Evolutionary conservation across 2,113 vertebrate genomes (phyloP).

Genomic region (Scomber japonicus): DNA sequence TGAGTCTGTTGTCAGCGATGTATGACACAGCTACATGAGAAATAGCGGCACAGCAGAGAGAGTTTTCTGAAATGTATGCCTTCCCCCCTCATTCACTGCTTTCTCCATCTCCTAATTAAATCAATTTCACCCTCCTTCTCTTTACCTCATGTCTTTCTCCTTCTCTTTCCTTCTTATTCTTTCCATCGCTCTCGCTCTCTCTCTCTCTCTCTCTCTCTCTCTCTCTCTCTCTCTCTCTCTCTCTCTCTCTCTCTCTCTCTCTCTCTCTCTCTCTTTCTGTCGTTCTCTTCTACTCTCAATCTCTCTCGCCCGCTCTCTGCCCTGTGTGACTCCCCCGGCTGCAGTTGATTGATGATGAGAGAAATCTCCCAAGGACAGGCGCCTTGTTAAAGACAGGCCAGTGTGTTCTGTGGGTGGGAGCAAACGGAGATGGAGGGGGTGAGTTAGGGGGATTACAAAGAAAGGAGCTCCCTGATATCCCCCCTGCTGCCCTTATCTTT

Average conservation of each 20-base stretch:
- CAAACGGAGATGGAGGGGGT: conserved; percentile 17
- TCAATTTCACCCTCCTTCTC: conserved; percentile 38
- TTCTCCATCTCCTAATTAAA: conserved; percentile 68
- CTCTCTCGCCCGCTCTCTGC: conserved; percentile 51
- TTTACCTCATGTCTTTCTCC: background rate
- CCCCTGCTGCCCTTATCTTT: conserved; percentile 14
- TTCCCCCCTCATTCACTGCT: conserved; percentile 54
- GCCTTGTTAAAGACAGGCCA: conserved; percentile 73
- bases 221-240: conserved; percentile 7
- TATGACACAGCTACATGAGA: conserved; percentile 20
- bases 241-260: background rate
- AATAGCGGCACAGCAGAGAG: conserved; percentile 6
- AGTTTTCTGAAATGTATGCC: conserved; percentile 38
- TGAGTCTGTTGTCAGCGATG: conserved; percentile 8
- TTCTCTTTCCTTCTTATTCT: no score
- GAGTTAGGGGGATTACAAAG: conserved; percentile 36
- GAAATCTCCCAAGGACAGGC: conserved; percentile 77
- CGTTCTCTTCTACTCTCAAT: conserved; percentile 38
- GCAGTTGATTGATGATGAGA: conserved; percentile 77
- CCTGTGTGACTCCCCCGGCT: conserved; percentile 48
- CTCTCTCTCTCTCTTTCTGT: conserved; percentile 6
- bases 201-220: conserved; percentile 22
- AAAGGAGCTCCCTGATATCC: conserved; percentile 31
- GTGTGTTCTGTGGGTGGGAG: conserved; percentile 50
- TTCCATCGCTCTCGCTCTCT: background rate